Percentiles rank a stretch among this genome's conserved stretches.
Evolutionary conservation across 2,113 vertebrate genomes (phyloP).

Genomic region (Vimba vimba): DNA sequence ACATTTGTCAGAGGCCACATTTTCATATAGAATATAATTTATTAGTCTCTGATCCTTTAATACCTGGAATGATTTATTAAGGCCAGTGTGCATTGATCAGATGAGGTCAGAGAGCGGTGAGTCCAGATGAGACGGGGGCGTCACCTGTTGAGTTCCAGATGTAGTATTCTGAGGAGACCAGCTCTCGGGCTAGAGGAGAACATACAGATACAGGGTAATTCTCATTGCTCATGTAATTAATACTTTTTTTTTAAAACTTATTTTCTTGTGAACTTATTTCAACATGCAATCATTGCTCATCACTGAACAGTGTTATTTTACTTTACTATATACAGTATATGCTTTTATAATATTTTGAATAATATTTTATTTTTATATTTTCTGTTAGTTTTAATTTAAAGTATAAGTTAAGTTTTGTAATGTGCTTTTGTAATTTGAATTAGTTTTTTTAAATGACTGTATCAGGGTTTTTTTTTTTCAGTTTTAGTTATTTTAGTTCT

Average conservation of each 20-base stretch:
- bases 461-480: not conserved
- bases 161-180: conserved; percentile 89
- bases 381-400: no score
- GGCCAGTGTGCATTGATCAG: not conserved
- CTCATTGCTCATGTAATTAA: not conserved
- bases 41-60: not conserved
- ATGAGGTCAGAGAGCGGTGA: conserved; percentile 66
- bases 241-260: not conserved
- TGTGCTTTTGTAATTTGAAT: not conserved
- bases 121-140: conserved; percentile 80
- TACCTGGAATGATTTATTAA: not conserved
- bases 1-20: not conserved
- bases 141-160: conserved; percentile 94
- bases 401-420: not conserved
- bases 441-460: not conserved
- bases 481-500: not conserved
- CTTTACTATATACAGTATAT: not conserved
- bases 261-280: not conserved
- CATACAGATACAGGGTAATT: not conserved
- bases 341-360: not conserved
- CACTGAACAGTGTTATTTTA: not conserved
- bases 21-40: not conserved
- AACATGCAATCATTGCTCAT: not conserved
- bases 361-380: not conserved
- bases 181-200: conserved; percentile 80